phyloP scores from a whole-genome alignment of 1,140 invertebrate genomes.

The Zaprionus vittiger region DNA sequence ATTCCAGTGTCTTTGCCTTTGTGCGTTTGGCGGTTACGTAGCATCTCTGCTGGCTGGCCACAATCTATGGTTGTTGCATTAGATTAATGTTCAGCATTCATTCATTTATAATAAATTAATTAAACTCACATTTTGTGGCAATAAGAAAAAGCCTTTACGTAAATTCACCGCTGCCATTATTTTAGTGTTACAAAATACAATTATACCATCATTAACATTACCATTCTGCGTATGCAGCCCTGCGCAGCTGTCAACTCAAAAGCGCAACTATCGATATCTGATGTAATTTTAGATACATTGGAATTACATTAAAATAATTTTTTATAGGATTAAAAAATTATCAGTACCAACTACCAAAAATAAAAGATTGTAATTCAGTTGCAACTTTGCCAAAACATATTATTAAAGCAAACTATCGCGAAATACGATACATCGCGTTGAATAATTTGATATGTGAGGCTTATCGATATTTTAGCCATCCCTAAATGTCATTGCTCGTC shows the following conservation, averaged over 20 bases:
- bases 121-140: slow-evolving; percentile 46
- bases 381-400: neutral
- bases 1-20: slow-evolving; percentile 47
- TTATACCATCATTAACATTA: neutral
- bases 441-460: neutral
- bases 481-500: slow-evolving; percentile 52
- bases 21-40: slow-evolving; percentile 55
- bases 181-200: slow-evolving; percentile 17
- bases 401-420: neutral
- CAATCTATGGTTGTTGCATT: slow-evolving; percentile 15
- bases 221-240: slow-evolving; percentile 4
- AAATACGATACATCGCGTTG: neutral
- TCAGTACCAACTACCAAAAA: neutral
- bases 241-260: slow-evolving; percentile 9
- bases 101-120: slow-evolving; percentile 18
- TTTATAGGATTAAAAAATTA: fast-evolving
- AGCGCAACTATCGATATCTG: neutral
- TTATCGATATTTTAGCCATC: slow-evolving; percentile 39
- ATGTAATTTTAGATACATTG: neutral
- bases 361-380: neutral
- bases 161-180: slow-evolving; percentile 49
- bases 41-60: slow-evolving; percentile 29
- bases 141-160: slow-evolving; percentile 46
- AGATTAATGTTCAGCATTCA: neutral
- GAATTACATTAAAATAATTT: neutral